These are phyloP conservation scores for Creontiades dilutus DNA, from an alignment of 2,888 invertebrate species.

Conservation along the genomic window DNA sequence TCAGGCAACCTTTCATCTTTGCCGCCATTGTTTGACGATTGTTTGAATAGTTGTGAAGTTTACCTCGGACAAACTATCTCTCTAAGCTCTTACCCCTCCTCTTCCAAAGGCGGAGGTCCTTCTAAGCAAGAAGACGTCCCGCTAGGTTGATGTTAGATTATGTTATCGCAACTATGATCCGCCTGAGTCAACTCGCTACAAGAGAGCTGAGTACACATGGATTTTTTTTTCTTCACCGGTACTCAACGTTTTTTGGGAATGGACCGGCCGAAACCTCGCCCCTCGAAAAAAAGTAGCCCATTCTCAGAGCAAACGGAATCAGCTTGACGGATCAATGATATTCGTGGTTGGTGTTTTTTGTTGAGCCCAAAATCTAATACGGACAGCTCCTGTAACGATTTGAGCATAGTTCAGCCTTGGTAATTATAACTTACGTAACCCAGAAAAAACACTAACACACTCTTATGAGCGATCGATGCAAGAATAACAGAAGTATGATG, in stretches of 20 bases:
- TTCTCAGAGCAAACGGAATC: slow-evolving; percentile 11
- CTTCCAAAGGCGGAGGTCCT: neutral
- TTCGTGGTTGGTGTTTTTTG: neutral
- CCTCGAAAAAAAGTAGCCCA: neutral
- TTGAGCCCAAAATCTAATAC: too few species aligned
- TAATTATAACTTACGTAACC: too few species aligned
- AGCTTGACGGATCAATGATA: neutral
- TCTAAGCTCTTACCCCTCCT: neutral
- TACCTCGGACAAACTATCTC: slow-evolving; percentile 58
- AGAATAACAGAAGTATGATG: too few species aligned
- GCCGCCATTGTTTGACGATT: slow-evolving; percentile 62
- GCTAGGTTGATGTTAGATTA: neutral
- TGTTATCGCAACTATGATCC: slow-evolving; percentile 23
- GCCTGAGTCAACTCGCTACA: slow-evolving; percentile 2
- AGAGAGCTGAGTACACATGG: slow-evolving; percentile 14
- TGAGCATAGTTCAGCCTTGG: too few species aligned
- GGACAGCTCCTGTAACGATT: too few species aligned
- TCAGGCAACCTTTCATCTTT: slow-evolving; percentile 21
- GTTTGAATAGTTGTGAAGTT: slow-evolving; percentile 62
- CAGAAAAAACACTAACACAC: too few species aligned
- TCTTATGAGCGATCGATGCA: too few species aligned
- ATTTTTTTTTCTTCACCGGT: neutral
- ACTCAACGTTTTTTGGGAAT: neutral
- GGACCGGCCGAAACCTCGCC: neutral
- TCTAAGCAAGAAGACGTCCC: neutral